phyloP scores from a whole-genome alignment of 23 tunicate species.

The Trididemnum miniatum region DNA sequence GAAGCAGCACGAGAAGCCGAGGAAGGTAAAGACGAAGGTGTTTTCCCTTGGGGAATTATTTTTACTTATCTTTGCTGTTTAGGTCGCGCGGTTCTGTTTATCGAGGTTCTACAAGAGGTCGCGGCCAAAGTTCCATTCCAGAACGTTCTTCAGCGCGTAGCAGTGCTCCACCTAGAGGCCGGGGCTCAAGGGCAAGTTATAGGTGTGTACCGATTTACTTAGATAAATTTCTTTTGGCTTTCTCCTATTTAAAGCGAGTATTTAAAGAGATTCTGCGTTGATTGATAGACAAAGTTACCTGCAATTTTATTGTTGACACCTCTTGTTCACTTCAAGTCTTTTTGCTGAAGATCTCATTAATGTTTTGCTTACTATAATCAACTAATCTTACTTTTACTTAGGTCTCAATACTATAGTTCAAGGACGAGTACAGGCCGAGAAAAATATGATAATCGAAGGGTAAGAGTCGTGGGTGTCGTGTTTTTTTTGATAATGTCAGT shows the following conservation, averaged over 20 bases:
- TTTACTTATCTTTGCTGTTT: neutral
- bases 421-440: neutral
- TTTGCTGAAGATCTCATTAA: too few relatives aligned
- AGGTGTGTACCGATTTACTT: slow-evolving; percentile 4
- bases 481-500: too few relatives aligned
- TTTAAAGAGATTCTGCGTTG: too few relatives aligned
- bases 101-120: slow-evolving; percentile 21
- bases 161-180: slow-evolving; percentile 31
- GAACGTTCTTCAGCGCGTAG: slow-evolving; percentile 11
- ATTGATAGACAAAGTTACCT: too few relatives aligned
- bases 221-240: too few relatives aligned
- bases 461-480: neutral
- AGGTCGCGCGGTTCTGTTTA: slow-evolving; percentile 23
- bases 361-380: too few relatives aligned
- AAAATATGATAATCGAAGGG: neutral
- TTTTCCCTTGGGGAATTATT: neutral
- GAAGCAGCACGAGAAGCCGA: slow-evolving; percentile 27
- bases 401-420: too few relatives aligned
- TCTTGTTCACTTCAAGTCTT: too few relatives aligned
- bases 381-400: too few relatives aligned
- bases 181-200: slow-evolving; percentile 4
- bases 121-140: neutral
- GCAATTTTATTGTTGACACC: too few relatives aligned
- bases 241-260: too few relatives aligned
- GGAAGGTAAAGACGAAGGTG: neutral